Evolutionary conservation across 2,888 invertebrate species (phyloP).

Genomic region (Aromia moschata): DNA sequence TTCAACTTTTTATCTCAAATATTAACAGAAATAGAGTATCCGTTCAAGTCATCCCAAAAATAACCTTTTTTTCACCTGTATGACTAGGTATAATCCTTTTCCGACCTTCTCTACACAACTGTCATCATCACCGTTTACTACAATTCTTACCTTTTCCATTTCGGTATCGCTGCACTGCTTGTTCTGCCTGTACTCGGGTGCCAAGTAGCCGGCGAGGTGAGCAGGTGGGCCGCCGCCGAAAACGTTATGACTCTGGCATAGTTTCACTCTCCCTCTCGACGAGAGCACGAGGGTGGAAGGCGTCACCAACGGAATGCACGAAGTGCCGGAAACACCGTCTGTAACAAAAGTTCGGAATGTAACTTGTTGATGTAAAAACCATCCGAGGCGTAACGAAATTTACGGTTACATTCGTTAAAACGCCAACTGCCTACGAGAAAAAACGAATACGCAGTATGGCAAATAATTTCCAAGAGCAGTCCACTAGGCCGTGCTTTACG

Average conservation of each 20-base stretch:
- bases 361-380: background rate
- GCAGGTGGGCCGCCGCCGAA: conserved; percentile 51
- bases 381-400: background rate
- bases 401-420: background rate
- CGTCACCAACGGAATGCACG: conserved; percentile 66
- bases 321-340: conserved; percentile 59
- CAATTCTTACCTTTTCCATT: conserved; percentile 68
- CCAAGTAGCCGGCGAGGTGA: conserved; percentile 63
- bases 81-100: too few species aligned
- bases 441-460: too few species aligned
- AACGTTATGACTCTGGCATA: conserved; percentile 51
- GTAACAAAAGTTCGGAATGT: conserved; percentile 44
- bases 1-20: too few species aligned
- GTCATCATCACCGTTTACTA: too few species aligned
- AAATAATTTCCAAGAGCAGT: too few species aligned
- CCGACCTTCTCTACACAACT: too few species aligned
- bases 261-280: conserved; percentile 66
- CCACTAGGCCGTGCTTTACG: too few species aligned
- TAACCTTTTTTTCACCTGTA: too few species aligned
- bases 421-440: too few species aligned
- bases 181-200: conserved; percentile 67
- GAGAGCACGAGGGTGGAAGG: conserved; percentile 67
- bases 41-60: too few species aligned
- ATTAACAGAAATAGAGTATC: too few species aligned
- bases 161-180: conserved; percentile 66